These are phyloP conservation scores for Melanogrammus aeglefinus DNA, from an alignment of 2,797 vertebrate species.

Conservation along the genomic window DNA sequence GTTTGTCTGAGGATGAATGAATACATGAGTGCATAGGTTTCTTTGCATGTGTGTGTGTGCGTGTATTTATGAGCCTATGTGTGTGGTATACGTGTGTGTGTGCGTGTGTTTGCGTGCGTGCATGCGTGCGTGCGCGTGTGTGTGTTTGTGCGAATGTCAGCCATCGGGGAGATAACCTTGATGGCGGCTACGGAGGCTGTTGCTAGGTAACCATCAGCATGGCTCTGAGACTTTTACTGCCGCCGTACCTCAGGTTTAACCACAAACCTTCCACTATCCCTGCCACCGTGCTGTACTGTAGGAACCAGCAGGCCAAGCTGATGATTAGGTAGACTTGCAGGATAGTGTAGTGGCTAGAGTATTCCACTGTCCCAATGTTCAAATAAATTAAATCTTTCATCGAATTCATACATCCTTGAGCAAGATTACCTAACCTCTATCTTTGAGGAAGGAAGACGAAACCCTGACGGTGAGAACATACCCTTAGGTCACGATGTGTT, in stretches of 20 bases:
- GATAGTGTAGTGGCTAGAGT: too few species aligned
- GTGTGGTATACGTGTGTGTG: neutral
- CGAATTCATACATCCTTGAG: too few species aligned
- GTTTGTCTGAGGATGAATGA: neutral
- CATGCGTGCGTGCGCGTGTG: neutral
- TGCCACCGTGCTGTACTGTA: neutral
- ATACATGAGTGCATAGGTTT: neutral
- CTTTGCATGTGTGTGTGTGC: neutral
- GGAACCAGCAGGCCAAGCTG: too few species aligned
- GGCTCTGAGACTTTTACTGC: conserved; percentile 25
- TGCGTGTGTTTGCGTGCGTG: neutral
- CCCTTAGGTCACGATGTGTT: neutral
- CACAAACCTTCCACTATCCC: neutral
- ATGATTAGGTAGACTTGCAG: too few species aligned
- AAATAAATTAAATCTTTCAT: too few species aligned
- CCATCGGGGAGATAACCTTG: conserved; percentile 58
- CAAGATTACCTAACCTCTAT: too few species aligned
- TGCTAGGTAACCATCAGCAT: conserved; percentile 60
- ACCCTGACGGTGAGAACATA: neutral
- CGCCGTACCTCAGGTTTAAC: neutral
- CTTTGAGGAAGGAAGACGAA: too few species aligned
- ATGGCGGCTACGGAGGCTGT: conserved; percentile 51
- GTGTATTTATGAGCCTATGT: neutral
- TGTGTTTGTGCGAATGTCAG: conserved; percentile 19
- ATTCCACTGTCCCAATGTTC: too few species aligned